Base-by-base conservation (phyloP, 2,888 invertebrate species). In the Xanthostigma xanthostigma region DNA sequence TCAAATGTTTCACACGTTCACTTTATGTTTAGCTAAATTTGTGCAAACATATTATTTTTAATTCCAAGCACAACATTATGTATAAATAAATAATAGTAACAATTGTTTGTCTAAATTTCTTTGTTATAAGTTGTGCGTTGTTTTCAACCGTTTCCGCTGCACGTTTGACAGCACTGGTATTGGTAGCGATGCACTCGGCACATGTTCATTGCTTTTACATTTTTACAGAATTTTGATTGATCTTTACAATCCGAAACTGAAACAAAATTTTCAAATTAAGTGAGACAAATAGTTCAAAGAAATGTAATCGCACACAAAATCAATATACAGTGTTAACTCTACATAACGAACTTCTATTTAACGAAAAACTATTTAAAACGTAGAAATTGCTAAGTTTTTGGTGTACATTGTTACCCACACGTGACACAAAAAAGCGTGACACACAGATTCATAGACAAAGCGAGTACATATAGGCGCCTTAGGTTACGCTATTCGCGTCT, bases 81-180 rank as follows among this genome's bases (percentile, higher is more conserved):
- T 34, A 34, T 34, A 34, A 13, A 34, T 34, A 44, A 34, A 34
- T 27, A 34, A 27, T 44, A 13, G 13, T 27, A 44, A 27, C n/a
- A 35, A 34, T 34, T 34, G 33, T 33, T 33, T 34, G 8, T 34
- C n/a, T 34, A 35, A 34, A 10, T 17, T 37, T 37, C 2, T 14
- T 14, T 13, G 14, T 38, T 27, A 27, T 17, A 37, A 39, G 45
- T 46, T 36, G 37, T 10, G 37, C 35, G 11, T 36, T 42, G 42
- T 53, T 53, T 55, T 49, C 44, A 53, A 45, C 46, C 50, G 48
- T 50, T 50, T 33, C 49, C 47, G 59, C 60, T 69, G 69, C 92
- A 92, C 48, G 91, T 84, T 58, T 81, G 78, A 73, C 93, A 94
- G 69, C 94, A 94, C 62, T 87, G 88, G 61, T 81, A 78, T 63